Evolutionary conservation across 2,797 vertebrate species (phyloP).

Genomic region (Epinephelus coioides): DNA sequence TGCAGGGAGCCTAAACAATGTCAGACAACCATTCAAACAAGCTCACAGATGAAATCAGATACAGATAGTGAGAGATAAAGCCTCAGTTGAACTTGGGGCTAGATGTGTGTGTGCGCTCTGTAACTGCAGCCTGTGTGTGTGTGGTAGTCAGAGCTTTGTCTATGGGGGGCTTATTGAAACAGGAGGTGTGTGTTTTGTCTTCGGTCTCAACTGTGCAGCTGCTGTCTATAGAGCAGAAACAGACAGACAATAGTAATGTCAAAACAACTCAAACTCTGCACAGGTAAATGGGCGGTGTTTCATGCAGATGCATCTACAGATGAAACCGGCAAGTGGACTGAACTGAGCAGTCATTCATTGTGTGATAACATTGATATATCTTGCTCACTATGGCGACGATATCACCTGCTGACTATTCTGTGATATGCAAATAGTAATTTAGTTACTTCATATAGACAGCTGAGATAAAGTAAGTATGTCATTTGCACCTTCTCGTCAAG

Average conservation of each 20-base stretch:
- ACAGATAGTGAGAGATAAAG: conserved; percentile 43
- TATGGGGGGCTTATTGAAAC: conserved; percentile 26
- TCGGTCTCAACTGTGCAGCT: conserved; percentile 51
- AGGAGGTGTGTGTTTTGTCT: conserved; percentile 59
- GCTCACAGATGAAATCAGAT: conserved; percentile 43
- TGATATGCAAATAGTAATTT: neutral
- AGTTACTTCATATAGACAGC: too few species aligned
- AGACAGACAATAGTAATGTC: conserved; percentile 33
- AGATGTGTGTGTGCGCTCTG: conserved; percentile 1
- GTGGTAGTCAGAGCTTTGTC: conserved; percentile 3
- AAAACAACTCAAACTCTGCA: conserved; percentile 38
- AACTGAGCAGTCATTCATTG: neutral
- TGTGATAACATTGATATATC: neutral
- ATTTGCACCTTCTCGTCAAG: neutral
- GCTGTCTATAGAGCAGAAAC: conserved; percentile 48
- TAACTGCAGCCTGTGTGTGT: neutral
- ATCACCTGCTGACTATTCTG: neutral
- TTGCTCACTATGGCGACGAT: neutral
- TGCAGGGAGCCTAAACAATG: conserved; percentile 60
- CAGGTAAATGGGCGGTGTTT: neutral
- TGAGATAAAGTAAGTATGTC: too few species aligned
- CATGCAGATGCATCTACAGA: neutral
- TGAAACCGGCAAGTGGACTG: neutral
- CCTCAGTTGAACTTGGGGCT: conserved; percentile 6
- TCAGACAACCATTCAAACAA: conserved; percentile 66